Conservation (phyloP, 1,140 invertebrate genomes). For the Calliopsis andreniformis region DNA sequence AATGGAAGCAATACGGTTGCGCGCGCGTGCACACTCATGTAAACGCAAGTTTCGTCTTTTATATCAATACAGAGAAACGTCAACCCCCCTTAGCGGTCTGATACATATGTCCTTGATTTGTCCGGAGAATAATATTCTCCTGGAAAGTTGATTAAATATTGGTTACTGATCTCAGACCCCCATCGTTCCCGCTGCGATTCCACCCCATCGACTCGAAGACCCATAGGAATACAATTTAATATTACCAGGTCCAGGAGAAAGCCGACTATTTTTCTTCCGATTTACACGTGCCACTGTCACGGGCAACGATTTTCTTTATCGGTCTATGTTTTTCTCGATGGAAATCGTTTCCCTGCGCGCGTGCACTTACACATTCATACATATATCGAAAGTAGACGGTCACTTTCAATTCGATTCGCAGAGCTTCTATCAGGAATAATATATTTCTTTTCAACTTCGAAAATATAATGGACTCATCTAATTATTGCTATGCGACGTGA, state of each 20-base stretch:
- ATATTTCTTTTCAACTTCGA: neutral
- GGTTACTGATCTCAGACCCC: slow-evolving; percentile 68
- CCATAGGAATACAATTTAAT: slow-evolving; percentile 73
- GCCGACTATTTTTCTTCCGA: slow-evolving; percentile 56
- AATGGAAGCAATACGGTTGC: slow-evolving; percentile 11
- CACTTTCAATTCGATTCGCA: too few relatives aligned
- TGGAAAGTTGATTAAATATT: slow-evolving; percentile 80
- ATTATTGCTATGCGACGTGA: neutral
- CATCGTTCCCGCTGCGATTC: slow-evolving; percentile 54
- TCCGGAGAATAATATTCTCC: slow-evolving; percentile 78
- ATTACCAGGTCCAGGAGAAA: slow-evolving; percentile 61
- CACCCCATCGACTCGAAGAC: slow-evolving; percentile 61
- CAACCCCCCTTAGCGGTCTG: slow-evolving; percentile 59
- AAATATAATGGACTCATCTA: neutral
- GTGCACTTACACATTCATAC: too few relatives aligned
- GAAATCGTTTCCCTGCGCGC: neutral
- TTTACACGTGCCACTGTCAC: slow-evolving; percentile 10
- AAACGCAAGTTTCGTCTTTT: slow-evolving; percentile 50
- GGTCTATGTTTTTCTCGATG: neutral
- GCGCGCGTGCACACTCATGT: slow-evolving; percentile 17
- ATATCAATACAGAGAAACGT: slow-evolving; percentile 59
- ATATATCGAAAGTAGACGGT: too few relatives aligned
- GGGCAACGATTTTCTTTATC: slow-evolving; percentile 17
- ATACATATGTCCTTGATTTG: slow-evolving; percentile 81
- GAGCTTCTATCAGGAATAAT: neutral